Conservation (phyloP, 64 coral and sea anemone species). For the Montipora sp. region DNA sequence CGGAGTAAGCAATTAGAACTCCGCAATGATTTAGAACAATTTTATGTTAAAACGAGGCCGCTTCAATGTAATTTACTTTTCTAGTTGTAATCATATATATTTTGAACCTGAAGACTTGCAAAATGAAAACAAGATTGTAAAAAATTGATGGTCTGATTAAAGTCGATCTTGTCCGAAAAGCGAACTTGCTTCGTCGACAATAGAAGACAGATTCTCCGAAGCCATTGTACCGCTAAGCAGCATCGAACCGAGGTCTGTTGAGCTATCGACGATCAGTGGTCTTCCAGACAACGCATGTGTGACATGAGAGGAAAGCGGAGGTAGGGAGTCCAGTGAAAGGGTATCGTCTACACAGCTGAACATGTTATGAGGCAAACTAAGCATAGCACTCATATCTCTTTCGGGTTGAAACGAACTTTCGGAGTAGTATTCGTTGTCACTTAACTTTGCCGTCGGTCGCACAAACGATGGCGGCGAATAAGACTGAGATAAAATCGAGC, state of each 20-base stretch:
- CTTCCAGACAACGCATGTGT: conserved; percentile 25
- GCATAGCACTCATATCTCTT: conserved; percentile 6
- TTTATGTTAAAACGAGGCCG: too few relatives aligned
- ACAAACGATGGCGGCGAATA: conserved; percentile 39
- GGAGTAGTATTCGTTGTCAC: conserved; percentile 11
- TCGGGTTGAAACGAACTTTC: neutral
- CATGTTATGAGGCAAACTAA: conserved; percentile 14
- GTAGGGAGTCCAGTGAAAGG: conserved; percentile 24
- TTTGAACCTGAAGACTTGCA: neutral
- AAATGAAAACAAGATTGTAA: neutral
- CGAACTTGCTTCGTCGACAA: conserved; percentile 29
- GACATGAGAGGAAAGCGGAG: conserved; percentile 17
- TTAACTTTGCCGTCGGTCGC: conserved; percentile 6
- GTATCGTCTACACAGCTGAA: conserved; percentile 19
- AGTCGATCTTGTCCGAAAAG: neutral
- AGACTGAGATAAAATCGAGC: neutral
- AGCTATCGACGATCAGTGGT: conserved; percentile 12
- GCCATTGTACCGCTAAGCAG: conserved; percentile 3
- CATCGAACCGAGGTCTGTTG: conserved; percentile 14
- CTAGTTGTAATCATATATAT: neutral
- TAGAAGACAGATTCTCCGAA: neutral
- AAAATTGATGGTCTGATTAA: too few relatives aligned
- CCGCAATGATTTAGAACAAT: too few relatives aligned
- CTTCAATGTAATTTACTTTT: neutral
- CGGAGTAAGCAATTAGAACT: too few relatives aligned